Evolutionary conservation across 2,113 vertebrate species (phyloP).

Genomic region (Phrynosoma blainvillii): DNA sequence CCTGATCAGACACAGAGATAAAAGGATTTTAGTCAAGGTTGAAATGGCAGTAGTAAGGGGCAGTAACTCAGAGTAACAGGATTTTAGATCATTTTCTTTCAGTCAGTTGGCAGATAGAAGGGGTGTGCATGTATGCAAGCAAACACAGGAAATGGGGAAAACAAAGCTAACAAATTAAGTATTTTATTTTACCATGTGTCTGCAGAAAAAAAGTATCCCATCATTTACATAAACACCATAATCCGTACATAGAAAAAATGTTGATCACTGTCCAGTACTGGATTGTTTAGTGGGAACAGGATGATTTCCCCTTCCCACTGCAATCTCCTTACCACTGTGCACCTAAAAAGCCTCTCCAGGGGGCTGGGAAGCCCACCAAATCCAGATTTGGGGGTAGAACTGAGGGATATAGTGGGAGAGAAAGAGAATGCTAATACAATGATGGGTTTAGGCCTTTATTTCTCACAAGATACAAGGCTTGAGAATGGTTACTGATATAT

Average conservation of each 20-base stretch:
- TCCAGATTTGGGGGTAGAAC: too few species aligned
- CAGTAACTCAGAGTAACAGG: neutral
- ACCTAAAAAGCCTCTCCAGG: too few species aligned
- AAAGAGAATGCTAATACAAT: too few species aligned
- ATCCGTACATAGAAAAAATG: neutral
- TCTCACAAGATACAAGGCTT: neutral
- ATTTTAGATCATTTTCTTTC: conserved; percentile 41
- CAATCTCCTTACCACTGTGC: too few species aligned
- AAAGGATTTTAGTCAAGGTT: neutral
- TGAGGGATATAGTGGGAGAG: too few species aligned
- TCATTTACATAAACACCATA: neutral
- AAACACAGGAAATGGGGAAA: neutral
- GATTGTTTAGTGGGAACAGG: too few species aligned
- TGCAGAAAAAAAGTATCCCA: too few species aligned
- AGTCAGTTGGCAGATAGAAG: conserved; percentile 16
- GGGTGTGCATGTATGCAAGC: neutral
- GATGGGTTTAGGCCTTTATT: too few species aligned
- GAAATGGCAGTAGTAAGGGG: conserved; percentile 43
- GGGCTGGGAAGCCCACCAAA: too few species aligned
- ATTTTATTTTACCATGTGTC: neutral
- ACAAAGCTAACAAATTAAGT: accelerated
- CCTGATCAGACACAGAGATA: conserved; percentile 19
- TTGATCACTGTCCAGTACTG: too few species aligned
- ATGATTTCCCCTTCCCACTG: too few species aligned
- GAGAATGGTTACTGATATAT: neutral